Conservation (phyloP, 2,888 invertebrate genomes). For the Cinara cedri region DNA sequence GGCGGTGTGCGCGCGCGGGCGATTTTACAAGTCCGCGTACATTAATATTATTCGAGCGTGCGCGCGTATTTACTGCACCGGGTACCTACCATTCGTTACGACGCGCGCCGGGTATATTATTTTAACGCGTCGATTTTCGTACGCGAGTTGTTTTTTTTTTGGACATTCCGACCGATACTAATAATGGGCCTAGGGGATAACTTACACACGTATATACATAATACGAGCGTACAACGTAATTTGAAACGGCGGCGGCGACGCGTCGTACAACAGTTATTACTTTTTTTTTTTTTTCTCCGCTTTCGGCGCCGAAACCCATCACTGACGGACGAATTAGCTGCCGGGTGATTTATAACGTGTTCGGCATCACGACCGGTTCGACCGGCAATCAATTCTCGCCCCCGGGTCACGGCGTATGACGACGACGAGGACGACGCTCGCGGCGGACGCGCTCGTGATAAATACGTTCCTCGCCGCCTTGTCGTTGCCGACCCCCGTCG, state of each 20-base stretch:
- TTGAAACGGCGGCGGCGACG: too few relatives aligned
- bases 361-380: constrained; percentile 56
- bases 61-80: too few relatives aligned
- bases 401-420: constrained; percentile 23
- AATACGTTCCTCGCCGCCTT: constrained; percentile 17
- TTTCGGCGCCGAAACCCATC: constrained; percentile 43
- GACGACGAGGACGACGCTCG: constrained; percentile 1
- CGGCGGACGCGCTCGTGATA: constrained; percentile 42
- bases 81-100: too few relatives aligned
- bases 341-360: constrained; percentile 56
- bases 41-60: too few relatives aligned
- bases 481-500: neutral
- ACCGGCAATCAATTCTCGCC: constrained; percentile 54
- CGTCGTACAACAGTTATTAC: constrained; percentile 11
- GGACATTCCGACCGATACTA: constrained; percentile 41
- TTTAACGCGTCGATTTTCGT: constrained; percentile 1
- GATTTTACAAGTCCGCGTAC: too few relatives aligned
- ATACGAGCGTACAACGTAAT: too few relatives aligned
- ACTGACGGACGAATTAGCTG: constrained; percentile 53
- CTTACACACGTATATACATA: neutral
- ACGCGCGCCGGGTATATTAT: too few relatives aligned
- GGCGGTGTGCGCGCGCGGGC: too few relatives aligned
- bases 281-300: neutral
- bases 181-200: constrained; percentile 12
- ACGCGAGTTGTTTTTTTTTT: neutral